Evolutionary conservation across 2,888 invertebrate species (phyloP), one percentile per base, ranked within the genome.

Genomic region (Epistrophe grossulariae): DNA sequence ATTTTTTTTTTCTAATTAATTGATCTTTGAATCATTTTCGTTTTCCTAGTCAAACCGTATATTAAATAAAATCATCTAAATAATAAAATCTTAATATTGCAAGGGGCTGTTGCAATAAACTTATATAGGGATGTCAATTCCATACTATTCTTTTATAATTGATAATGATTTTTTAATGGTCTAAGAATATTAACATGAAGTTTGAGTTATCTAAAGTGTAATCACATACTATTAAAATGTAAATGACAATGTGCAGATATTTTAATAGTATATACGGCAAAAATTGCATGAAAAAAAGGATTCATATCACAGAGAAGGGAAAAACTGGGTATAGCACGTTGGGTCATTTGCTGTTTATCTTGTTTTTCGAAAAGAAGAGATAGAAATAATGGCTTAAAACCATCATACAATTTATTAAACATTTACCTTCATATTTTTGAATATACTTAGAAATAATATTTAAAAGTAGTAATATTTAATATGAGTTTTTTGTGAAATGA

Each of bases 141-240:
- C n/a, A 17, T 19, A 59, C 6, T 55, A 15, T 17, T 7, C 1
- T 6, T 31, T n/a, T 57, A 4, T 59, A 59, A 38, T 59, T 59
- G 59, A 17, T 59, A 59, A 59, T 59, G 59, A 35, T 59, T 59
- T 59, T 59, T 59, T 59, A 59, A 59, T 38, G 17, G 57, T n/a
- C 15, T n/a, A 31, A 15, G 24, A 28, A 28, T 28, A 28, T 31
- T 4, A 9, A 28, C 11, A 57, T 57, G 10, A 10, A 10, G n/a
- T 15, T 57, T 6, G 0, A 10, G 31, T 31, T 35, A 59, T 59
- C 59, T 17, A 11, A 11, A 35, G 7, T 35, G 0, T 59, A 59
- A 59, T 59, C 17, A 59, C 10, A 35, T 57, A 13, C 10, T 17
- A 28, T 55, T 15, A 3, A 15, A 10, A 35, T 57, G 15, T 35